phyloP scores from a whole-genome alignment of 2,888 invertebrate species.

The Tipula lateralis region DNA sequence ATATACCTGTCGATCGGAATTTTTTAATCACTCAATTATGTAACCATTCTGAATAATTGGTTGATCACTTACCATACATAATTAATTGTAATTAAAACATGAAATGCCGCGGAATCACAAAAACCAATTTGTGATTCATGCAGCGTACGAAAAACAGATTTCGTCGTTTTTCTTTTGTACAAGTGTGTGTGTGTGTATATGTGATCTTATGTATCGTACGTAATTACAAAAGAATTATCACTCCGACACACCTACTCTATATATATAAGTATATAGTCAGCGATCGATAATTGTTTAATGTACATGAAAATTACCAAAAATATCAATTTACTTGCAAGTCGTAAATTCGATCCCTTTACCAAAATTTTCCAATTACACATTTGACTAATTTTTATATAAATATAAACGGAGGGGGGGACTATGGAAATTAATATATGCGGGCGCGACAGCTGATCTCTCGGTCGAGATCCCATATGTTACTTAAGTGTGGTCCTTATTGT shows the following conservation, averaged over 20 bases:
- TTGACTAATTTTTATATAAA: conserved; percentile 26
- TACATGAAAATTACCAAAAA: conserved; percentile 16
- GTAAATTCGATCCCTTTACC: background rate
- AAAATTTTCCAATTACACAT: conserved; percentile 7
- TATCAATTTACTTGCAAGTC: background rate
- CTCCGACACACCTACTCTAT: background rate
- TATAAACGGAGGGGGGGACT: too few relatives aligned
- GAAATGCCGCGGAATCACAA: background rate
- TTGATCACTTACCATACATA: background rate
- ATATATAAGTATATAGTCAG: background rate
- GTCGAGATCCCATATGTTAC: conserved; percentile 25
- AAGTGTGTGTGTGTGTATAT: background rate
- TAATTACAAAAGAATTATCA: background rate
- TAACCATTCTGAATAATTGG: background rate
- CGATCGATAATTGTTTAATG: conserved; percentile 1
- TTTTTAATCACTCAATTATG: background rate
- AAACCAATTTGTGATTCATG: background rate
- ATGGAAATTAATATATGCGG: conserved; percentile 9
- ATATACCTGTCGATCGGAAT: background rate
- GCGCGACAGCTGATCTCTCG: conserved; percentile 2
- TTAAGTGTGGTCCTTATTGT: conserved; percentile 25
- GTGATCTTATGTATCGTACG: background rate
- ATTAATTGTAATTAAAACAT: background rate
- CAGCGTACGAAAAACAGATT: background rate
- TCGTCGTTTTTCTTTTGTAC: background rate